A percentile compares a stretch with the other conserved stretches of the same genome.
Conservation (phyloP, 2,113 vertebrate genomes). For the Helogale parvula region DNA sequence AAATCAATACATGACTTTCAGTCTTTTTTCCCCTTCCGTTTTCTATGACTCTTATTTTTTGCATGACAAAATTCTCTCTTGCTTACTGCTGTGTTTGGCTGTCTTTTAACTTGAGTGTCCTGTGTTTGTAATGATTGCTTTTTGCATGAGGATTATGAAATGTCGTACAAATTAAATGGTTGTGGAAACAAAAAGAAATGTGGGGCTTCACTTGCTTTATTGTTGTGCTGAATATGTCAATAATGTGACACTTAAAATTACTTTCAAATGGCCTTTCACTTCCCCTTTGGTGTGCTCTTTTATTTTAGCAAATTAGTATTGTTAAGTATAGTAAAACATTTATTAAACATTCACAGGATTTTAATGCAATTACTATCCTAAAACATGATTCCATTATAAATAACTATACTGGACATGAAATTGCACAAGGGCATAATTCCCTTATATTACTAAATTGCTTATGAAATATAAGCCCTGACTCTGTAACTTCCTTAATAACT, state of each 20-base stretch:
- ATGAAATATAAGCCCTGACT: slow-evolving; percentile 59
- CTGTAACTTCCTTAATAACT: slow-evolving; percentile 55
- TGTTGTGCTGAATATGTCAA: slow-evolving; percentile 81
- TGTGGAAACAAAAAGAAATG: slow-evolving; percentile 79
- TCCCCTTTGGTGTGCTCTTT: slow-evolving; percentile 82
- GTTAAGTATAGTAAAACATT: slow-evolving; percentile 69
- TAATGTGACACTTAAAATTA: slow-evolving; percentile 81
- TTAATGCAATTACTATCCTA: slow-evolving; percentile 72
- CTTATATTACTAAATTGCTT: slow-evolving; percentile 71
- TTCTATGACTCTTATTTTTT: slow-evolving; percentile 84
- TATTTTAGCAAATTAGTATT: slow-evolving; percentile 66
- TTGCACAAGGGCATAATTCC: slow-evolving; percentile 38
- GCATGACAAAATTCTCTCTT: slow-evolving; percentile 86
- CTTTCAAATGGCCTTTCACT: slow-evolving; percentile 83
- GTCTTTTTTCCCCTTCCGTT: slow-evolving; percentile 70
- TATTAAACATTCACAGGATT: slow-evolving; percentile 69
- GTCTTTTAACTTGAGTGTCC: slow-evolving; percentile 81
- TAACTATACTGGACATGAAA: slow-evolving; percentile 65
- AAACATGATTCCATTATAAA: slow-evolving; percentile 70
- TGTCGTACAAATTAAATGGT: slow-evolving; percentile 83
- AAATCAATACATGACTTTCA: slow-evolving; percentile 79
- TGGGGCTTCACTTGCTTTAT: slow-evolving; percentile 82
- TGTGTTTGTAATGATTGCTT: slow-evolving; percentile 85
- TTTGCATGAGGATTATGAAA: slow-evolving; percentile 88
- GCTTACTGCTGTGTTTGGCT: slow-evolving; percentile 86